phyloP scores from a whole-genome alignment of 1,140 invertebrate genomes.

The Cylas formicarius region DNA sequence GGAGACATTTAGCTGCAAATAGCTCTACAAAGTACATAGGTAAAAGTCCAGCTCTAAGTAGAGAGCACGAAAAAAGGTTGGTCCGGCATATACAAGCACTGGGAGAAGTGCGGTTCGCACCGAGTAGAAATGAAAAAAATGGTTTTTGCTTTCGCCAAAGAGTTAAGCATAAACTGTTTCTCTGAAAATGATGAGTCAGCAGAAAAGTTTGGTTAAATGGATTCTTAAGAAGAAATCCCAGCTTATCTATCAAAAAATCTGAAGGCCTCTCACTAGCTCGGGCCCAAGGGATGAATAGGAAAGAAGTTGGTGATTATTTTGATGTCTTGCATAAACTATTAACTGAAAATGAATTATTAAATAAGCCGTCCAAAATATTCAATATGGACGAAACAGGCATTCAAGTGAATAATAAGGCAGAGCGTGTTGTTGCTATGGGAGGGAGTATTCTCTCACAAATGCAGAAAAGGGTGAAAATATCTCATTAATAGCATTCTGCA shows the following conservation, averaged over 20 bases:
- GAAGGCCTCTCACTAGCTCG: constrained; percentile 29
- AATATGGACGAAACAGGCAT: constrained; percentile 33
- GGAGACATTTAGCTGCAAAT: too few species aligned
- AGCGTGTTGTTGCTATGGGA: constrained; percentile 34
- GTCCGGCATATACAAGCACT: too few species aligned
- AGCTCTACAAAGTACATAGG: too few species aligned
- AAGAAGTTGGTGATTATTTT: constrained; percentile 22
- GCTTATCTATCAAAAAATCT: constrained; percentile 23
- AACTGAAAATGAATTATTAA: constrained; percentile 19
- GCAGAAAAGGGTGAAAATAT: constrained; percentile 39
- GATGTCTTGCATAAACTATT: constrained; percentile 28
- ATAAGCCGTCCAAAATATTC: constrained; percentile 26
- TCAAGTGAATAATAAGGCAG: constrained; percentile 32
- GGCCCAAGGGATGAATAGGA: constrained; percentile 13
- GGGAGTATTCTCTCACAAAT: constrained; percentile 30
- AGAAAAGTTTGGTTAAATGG: constrained; percentile 5
- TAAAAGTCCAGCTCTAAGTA: too few species aligned
- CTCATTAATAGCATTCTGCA: constrained; percentile 26
- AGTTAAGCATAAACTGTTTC: constrained; percentile 11
- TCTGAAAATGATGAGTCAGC: constrained; percentile 10
- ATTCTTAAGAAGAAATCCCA: neutral
- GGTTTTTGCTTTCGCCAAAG: too few species aligned
- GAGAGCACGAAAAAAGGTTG: too few species aligned
- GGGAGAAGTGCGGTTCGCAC: too few species aligned
- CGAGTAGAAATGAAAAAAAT: too few species aligned